Evolutionary conservation across 1,140 invertebrate species (phyloP).

Genomic region (Papilio machaon): DNA sequence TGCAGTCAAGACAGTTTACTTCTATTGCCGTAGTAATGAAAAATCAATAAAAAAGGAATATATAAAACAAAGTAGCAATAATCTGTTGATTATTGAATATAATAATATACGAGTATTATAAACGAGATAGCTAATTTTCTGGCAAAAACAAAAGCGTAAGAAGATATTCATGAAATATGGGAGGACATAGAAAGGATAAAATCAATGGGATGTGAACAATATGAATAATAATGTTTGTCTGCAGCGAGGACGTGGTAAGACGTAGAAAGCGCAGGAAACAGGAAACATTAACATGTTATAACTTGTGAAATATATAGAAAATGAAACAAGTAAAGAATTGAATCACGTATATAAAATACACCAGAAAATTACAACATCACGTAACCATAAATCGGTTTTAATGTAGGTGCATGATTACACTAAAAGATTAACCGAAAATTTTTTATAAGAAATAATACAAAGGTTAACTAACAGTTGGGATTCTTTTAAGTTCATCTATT

Average conservation of each 20-base stretch:
- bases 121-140: neutral
- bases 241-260: neutral
- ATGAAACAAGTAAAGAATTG: neutral
- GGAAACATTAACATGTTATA: conserved; percentile 22
- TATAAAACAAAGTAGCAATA: no score
- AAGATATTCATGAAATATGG: neutral
- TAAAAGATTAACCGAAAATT: no score
- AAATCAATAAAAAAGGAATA: no score
- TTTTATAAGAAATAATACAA: no score
- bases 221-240: conserved; percentile 7
- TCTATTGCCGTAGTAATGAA: no score
- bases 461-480: neutral
- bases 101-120: neutral
- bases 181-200: neutral
- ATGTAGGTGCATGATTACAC: neutral
- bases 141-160: neutral
- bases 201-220: conserved; percentile 21
- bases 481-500: no score
- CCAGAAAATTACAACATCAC: no score
- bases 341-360: neutral
- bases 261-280: neutral
- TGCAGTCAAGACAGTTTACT: no score
- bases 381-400: neutral
- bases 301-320: neutral
- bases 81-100: no score